Base-by-base conservation (phyloP, 2,888 invertebrate species). In the Scaptomyza parva region DNA sequence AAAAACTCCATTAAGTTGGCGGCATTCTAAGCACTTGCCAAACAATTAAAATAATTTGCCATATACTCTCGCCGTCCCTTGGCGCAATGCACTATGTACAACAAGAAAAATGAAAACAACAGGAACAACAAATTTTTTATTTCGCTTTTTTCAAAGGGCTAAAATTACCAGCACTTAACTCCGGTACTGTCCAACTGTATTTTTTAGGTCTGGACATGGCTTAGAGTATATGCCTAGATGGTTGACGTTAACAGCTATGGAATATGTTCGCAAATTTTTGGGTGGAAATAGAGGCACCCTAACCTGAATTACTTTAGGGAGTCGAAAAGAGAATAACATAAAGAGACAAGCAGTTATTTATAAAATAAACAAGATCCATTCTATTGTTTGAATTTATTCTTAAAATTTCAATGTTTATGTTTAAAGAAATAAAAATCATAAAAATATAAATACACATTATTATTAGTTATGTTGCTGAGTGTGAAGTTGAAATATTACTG, bases 1-100 rank as follows among this genome's bases (percentile, higher is more conserved):
- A 65, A 68, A 69, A 69, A 87, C 85, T 78, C 82, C 87, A 83
- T 83, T 83, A 83, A 70, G 85, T 66, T 78, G 61, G 62, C 73
- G 87, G 82, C 76, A 83, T 85, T 76, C 85, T 76, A 66, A 87
- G 82, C 82, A 87, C 87, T 83, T 87, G 88, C 82, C 69, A 82
- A 82, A 87, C 82, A 83, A 83, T 83, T 83, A 83, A 87, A 83
- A 87, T 83, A 83, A 83, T 83, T 82, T 87, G 70, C 85, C 87
- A 86, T 87, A 82, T 67, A 85, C 82, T 76, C 76, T 54, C 30
- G 28, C 35, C 47, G 81, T 86, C 84, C 86, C 80, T 51, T 51
- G 77, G 74, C 79, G 86, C 86, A 82, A 43, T 76, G 80, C 83
- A 72, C 59, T 45, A 58, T 5, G 22, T 28, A 62, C 63, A 71